Base-by-base conservation (phyloP, 2,888 invertebrate genomes). In the Prosopocoilus inquinatus region DNA sequence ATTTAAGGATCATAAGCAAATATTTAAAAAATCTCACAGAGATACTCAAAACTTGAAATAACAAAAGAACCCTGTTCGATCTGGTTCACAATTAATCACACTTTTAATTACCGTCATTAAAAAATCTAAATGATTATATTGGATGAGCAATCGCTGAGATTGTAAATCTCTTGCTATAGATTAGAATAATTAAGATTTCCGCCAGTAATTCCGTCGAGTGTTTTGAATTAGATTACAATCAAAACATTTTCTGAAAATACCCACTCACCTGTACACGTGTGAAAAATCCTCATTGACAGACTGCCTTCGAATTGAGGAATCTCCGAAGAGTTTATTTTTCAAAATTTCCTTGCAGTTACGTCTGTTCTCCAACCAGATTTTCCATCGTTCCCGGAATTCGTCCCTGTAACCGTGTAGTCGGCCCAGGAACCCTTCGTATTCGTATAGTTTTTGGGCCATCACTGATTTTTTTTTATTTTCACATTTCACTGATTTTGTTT, bases 401-500 rank as follows among this genome's bases (percentile, higher is more conserved):
- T 90, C 89, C 45, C 88, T 81, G 59, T 83, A 79, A 13, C 82
- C 81, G 69, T 92, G 91, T 28, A 88, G 71, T 16, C 89, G 81
- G 5, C 91, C 91, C 1, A 85, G 75, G 49, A 86, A 77, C 0
- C 92, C 91, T 72, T 90, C 87, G 72, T 92, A 92, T 65, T 90
- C 88, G 68, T 89, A 84, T 50, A 92, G 75, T 74, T 92, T 92
- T 63, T 91, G 90, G 69, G 87, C 86, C 86, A 86, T 87, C 20
- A 28, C 20, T 28, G 20, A 3, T 1, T 28, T 3, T 28, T 28
- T 28, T 28, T 28, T 28, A 28, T 3, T 7, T 3, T 28, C 20
- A 28, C 20, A 28, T 28, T 28, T 28, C 20, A 28, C 20, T 5
- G 2, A 28, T 5, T 28, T 28, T 28, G 3, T 28, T 28, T 7